Base-by-base conservation (phyloP, 2,888 invertebrate genomes). In the Kuschelorhynchus macadamiae region DNA sequence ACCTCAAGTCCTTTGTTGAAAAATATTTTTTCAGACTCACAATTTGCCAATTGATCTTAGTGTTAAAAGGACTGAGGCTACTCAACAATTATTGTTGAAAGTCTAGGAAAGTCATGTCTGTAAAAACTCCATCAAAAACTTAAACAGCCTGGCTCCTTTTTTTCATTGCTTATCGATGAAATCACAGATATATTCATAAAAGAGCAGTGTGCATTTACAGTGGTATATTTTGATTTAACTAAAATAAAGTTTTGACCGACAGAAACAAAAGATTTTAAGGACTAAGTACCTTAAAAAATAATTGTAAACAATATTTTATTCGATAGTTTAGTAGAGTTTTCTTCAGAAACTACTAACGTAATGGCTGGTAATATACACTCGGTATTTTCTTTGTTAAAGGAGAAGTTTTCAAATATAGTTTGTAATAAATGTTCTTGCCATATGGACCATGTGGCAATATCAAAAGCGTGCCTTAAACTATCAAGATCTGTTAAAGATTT, bases 341-440 rank as follows among this genome's bases (percentile, higher is more conserved):
- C 68, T 32, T 72, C 78, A 2, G 79, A 80, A 53, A 80, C 77
- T 0, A 74, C 75, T 1, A 78, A 77, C 67, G 71, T 72, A 5
- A 79, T 79, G 78, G 66, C 75, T 44, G 78, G 77, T 18, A 61
- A 71, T 39, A 17, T 65, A 33, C 12, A 72, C 39, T 72, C 71
- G 9, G 59, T 71, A 5, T 63, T 46, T 71, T 50, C 65, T n/a
- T 41, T 42, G 12, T 53, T 73, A 57, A 73, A 70, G 25, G 11
- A 44, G 16, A 42, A 64, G 2, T 11, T 60, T 16, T 59, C 67
- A 8, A 4, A 62, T 46, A 78, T 81, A 64, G 74, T 76, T 11
- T 74, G 70, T 21, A 66, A 80, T 17, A 80, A 79, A 69, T 82
- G 80, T 67, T 77, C 75, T 18, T 81, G 80, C 63, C 81, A 80